Conservation (phyloP, 2,113 vertebrate species). For the Pseudopipra pipra region DNA sequence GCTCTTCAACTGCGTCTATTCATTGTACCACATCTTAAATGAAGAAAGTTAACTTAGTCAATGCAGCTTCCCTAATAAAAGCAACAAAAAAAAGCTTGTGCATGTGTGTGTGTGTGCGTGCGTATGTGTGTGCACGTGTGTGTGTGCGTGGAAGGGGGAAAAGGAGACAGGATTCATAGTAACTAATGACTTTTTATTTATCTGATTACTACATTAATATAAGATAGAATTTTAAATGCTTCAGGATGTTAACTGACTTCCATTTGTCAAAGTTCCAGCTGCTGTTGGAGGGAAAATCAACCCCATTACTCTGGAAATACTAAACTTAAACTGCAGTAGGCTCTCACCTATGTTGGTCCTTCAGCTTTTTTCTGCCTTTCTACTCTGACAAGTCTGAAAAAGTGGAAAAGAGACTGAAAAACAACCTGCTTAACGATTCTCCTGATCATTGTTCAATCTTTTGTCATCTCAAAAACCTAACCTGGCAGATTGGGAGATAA, state of each 20-base stretch:
- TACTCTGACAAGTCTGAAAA: not conserved
- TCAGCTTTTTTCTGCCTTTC: conserved; percentile 11
- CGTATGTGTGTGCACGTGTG: not conserved
- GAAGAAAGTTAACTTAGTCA: not conserved
- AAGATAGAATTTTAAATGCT: not conserved
- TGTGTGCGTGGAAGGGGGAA: not conserved
- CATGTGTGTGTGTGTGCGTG: not conserved
- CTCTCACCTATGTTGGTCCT: conserved; percentile 7
- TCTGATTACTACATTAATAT: not conserved
- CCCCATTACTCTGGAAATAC: not conserved
- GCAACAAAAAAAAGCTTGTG: not conserved
- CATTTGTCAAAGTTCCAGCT: conserved; percentile 26
- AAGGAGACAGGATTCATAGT: not conserved
- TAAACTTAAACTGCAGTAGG: not conserved
- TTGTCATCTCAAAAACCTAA: conserved; percentile 12
- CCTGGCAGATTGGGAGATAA: not conserved
- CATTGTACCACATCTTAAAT: not conserved
- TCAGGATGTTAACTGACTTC: conserved; percentile 20
- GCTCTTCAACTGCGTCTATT: not conserved
- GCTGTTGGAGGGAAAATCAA: not conserved
- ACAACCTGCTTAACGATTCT: conserved; percentile 4
- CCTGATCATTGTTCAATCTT: conserved; percentile 18
- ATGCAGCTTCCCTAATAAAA: not conserved
- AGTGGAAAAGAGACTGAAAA: not conserved
- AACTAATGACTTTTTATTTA: not conserved